Conservation (phyloP, 2,888 invertebrate species). For the Hyppa rectilinea region DNA sequence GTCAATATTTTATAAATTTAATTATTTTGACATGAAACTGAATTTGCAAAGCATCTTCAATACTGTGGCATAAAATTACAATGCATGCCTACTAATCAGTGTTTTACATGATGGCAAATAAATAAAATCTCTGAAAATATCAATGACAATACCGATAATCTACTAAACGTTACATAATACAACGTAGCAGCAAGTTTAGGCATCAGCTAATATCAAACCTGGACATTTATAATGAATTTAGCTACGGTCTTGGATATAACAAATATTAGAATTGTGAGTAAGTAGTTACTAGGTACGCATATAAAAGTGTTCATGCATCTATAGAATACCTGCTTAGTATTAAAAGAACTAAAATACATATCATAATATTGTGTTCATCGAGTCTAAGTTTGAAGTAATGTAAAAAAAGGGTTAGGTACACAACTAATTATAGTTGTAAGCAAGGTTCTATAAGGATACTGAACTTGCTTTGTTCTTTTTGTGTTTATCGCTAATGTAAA, state of each 20-base stretch:
- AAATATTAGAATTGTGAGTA: slow-evolving; percentile 39
- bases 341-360: background rate
- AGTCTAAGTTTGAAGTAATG: slow-evolving; percentile 1
- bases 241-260: slow-evolving; percentile 42
- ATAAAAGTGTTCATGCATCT: slow-evolving; percentile 13
- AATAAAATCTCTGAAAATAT: slow-evolving; percentile 12
- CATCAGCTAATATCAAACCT: slow-evolving; percentile 27
- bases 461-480: slow-evolving; percentile 7
- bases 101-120: too few relatives aligned
- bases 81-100: too few relatives aligned
- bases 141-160: background rate
- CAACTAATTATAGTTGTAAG: background rate
- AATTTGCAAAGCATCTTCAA: too few relatives aligned
- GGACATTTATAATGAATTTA: slow-evolving; percentile 39
- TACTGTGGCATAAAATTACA: too few relatives aligned
- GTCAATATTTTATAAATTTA: too few relatives aligned
- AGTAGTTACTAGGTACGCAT: background rate
- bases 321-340: background rate
- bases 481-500: background rate
- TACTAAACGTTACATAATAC: slow-evolving; percentile 3
- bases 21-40: too few relatives aligned
- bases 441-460: slow-evolving; percentile 12
- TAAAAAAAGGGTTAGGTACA: background rate
- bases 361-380: background rate
- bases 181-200: slow-evolving; percentile 14